phyloP scores from a whole-genome alignment of 2,888 invertebrate species.

The Drosophila leonis region DNA sequence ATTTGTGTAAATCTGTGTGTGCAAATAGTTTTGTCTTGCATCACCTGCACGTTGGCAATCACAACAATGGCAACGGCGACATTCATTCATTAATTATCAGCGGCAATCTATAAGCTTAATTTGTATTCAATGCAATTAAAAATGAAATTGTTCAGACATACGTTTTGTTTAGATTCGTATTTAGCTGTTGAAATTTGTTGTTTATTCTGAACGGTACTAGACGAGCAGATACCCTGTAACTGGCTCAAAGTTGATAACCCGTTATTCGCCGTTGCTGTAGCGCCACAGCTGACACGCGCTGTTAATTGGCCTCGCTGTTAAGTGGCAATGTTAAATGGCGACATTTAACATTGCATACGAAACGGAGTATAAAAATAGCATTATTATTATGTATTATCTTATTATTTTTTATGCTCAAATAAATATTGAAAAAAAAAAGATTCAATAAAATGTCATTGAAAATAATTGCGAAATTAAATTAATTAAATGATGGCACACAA shows the following conservation, averaged over 20 bases:
- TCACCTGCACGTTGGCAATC: conserved; percentile 18
- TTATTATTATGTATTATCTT: conserved; percentile 19
- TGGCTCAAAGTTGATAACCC: background rate
- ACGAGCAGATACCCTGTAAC: background rate
- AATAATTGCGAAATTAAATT: conserved; percentile 65
- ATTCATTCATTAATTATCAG: conserved; percentile 70
- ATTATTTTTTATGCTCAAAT: conserved; percentile 51
- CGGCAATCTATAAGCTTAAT: conserved; percentile 61
- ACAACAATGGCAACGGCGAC: conserved; percentile 10
- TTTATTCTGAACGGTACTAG: background rate
- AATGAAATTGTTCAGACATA: conserved; percentile 44
- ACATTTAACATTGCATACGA: conserved; percentile 11
- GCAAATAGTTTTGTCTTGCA: conserved; percentile 35
- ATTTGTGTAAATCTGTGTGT: conserved; percentile 3
- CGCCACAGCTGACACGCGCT: conserved; percentile 28
- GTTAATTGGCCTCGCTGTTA: conserved; percentile 48
- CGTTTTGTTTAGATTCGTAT: conserved; percentile 46
- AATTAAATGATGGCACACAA: conserved; percentile 34
- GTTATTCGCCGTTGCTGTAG: background rate
- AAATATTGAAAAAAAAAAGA: conserved; percentile 37
- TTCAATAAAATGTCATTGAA: conserved; percentile 62
- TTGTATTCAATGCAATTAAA: conserved; percentile 72
- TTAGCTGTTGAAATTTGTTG: conserved; percentile 17
- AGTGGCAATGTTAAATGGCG: conserved; percentile 26
- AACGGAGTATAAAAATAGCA: background rate